Base-by-base conservation (phyloP, 2,888 invertebrate genomes). In the Acanthosoma haemorrhoidale region DNA sequence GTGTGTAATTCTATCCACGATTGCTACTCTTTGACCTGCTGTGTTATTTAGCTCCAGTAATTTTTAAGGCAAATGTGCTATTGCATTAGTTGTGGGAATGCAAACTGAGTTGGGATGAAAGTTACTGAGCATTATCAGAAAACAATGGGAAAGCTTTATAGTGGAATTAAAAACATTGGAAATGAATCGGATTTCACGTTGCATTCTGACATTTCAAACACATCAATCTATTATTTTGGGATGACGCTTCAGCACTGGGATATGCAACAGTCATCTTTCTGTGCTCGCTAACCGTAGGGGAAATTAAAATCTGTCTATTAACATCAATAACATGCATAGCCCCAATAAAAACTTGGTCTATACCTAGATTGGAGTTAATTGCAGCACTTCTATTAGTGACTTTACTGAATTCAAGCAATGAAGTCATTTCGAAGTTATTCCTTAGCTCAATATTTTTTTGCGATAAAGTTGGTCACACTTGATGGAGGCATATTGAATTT, bases 361-460 rank as follows among this genome's bases (percentile, higher is more conserved):
- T 41, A 5, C n/a, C 6, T 16, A 41, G 8, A 16, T 41, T 41
- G 16, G n/a, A 41, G 41, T 41, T 41, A 41, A n/a, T 5, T 41
- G 41, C 41, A 41, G 41, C 41, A 41, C 41, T 41, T 41, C 41
- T 41, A 41, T 41, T 41, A 41, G 41, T 41, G 41, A 41, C 41
- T 41, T 16, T 41, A 13, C n/a, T 41, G n/a, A 16, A 41, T n/a
- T 41, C 41, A 13, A 9, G 41, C 41, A 41, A 41, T 13, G n/a
- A 41, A 15, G n/a, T 41, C n/a, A 41, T 32, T 32, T 32, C 9
- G 9, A 9, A 32, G 34, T 32, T 32, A 32, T 32, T 4, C 34
- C 34, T 6, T 32, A 32, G 9, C 9, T 32, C 34, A 32, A 32
- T 32, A 32, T 32, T 32, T 32, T 9, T 32, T n/a, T n/a, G n/a